These are phyloP conservation scores for Thunnus maccoyii DNA, from an alignment of 2,113 vertebrate genomes.

Conservation along the genomic window DNA sequence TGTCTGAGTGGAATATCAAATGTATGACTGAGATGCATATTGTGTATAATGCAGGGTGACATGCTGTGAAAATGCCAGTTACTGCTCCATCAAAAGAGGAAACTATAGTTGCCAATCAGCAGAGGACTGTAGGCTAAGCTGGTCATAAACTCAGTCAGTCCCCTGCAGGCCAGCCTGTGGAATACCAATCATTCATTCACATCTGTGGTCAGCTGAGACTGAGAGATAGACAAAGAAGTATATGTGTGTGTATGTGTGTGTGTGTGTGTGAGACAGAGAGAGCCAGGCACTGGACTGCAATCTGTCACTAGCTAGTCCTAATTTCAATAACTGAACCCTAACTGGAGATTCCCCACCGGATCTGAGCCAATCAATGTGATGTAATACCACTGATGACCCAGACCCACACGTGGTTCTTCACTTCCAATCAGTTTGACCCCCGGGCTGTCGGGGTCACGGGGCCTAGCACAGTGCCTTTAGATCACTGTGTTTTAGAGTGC, in stretches of 20 bases:
- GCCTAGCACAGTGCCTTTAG: slow-evolving; percentile 4
- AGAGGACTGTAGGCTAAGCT: slow-evolving; percentile 54
- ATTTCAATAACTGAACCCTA: slow-evolving; percentile 13
- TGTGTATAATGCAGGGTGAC: slow-evolving; percentile 53
- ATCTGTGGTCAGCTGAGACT: slow-evolving; percentile 36
- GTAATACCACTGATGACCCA: slow-evolving; percentile 33
- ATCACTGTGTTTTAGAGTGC: not conserved
- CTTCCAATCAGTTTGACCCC: slow-evolving; percentile 37
- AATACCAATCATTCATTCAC: slow-evolving; percentile 60
- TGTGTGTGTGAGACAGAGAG: not conserved
- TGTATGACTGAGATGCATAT: slow-evolving; percentile 36
- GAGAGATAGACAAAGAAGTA: not conserved
- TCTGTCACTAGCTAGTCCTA: not conserved
- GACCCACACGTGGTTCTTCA: slow-evolving; percentile 37
- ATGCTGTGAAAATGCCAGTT: slow-evolving; percentile 54
- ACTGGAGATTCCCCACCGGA: slow-evolving; percentile 16
- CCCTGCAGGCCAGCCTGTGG: slow-evolving; percentile 40
- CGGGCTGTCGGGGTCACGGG: slow-evolving; percentile 29
- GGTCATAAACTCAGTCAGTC: slow-evolving; percentile 62
- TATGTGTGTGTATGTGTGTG: not conserved
- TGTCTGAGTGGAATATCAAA: slow-evolving; percentile 15
- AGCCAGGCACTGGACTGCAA: not conserved
- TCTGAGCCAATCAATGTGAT: slow-evolving; percentile 49
- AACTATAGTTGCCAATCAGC: slow-evolving; percentile 71
- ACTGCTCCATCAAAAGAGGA: slow-evolving; percentile 33